These are phyloP conservation scores for Leptonema lineaticorne DNA, from an alignment of 1,140 invertebrate genomes.

Conservation along the genomic window DNA sequence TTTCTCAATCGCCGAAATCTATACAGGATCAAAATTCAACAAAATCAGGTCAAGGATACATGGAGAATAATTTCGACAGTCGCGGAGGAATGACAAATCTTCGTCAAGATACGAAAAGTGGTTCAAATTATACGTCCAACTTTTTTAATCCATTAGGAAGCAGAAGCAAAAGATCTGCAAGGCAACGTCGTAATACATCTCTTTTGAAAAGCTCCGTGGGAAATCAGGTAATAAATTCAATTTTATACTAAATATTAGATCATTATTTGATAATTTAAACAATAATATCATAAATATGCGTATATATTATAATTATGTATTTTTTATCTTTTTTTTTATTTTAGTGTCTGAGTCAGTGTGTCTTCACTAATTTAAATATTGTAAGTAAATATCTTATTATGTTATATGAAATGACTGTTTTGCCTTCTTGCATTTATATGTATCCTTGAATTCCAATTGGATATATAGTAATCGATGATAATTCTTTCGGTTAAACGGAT, in stretches of 20 bases:
- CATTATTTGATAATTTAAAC: neutral
- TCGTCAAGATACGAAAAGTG: slow-evolving; percentile 3
- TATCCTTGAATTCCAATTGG: too few species aligned
- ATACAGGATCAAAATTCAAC: slow-evolving; percentile 26
- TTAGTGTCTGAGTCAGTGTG: slow-evolving; percentile 40
- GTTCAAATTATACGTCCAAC: too few species aligned
- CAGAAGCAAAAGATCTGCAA: too few species aligned
- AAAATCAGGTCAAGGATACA: neutral
- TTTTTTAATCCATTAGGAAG: too few species aligned
- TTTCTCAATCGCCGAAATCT: neutral
- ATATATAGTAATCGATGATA: too few species aligned
- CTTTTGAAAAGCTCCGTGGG: slow-evolving; percentile 23
- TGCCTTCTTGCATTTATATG: neutral
- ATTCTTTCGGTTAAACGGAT: too few species aligned
- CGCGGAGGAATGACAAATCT: slow-evolving; percentile 14
- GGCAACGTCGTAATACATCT: slow-evolving; percentile 4
- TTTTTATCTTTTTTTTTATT: too few species aligned
- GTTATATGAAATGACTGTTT: too few species aligned
- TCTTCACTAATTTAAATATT: slow-evolving; percentile 39
- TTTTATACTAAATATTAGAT: neutral
- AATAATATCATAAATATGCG: neutral
- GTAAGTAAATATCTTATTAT: too few species aligned
- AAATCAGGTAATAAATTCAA: slow-evolving; percentile 28
- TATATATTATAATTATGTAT: too few species aligned
- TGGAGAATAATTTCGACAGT: slow-evolving; percentile 29